A percentile compares a stretch with the other conserved stretches of the same genome.
Evolutionary conservation across 2,113 vertebrate genomes (phyloP).

Genomic region (Oreochromis spilurus): DNA sequence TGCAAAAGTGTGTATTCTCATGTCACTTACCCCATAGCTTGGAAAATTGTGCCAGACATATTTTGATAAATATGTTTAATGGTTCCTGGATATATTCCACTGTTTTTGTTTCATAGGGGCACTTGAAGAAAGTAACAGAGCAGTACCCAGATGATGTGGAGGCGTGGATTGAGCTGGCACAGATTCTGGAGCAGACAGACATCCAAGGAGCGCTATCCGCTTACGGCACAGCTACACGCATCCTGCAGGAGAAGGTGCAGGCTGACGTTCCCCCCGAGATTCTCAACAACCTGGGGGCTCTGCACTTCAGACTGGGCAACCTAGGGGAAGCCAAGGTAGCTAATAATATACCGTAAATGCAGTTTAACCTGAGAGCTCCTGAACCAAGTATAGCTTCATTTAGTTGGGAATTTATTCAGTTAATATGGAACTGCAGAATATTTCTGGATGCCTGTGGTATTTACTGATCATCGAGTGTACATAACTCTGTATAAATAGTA

Average conservation of each 20-base stretch:
- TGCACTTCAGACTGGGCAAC: constrained; percentile 97
- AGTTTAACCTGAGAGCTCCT: background rate
- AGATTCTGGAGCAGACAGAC: constrained; percentile 97
- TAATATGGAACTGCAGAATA: background rate
- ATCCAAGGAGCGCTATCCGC: constrained; percentile 97
- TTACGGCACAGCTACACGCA: constrained; percentile 96
- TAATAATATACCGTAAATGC: background rate
- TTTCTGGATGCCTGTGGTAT: background rate
- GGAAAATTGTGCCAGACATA: background rate
- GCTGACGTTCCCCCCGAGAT: constrained; percentile 98
- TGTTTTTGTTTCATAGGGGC: constrained; percentile 76
- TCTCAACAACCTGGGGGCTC: constrained; percentile 94
- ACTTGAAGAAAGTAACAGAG: constrained; percentile 97
- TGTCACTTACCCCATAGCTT: background rate
- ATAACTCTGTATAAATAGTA: background rate
- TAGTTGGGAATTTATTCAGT: background rate
- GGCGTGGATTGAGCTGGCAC: constrained; percentile 97
- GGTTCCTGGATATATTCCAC: background rate
- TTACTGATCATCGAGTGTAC: background rate
- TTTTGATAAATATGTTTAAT: background rate
- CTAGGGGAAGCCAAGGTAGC: constrained; percentile 93
- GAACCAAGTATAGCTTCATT: background rate
- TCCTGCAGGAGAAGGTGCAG: constrained; percentile 97
- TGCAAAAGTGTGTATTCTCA: constrained; percentile 75
- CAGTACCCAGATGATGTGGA: constrained; percentile 98